Evolutionary conservation across 2,888 invertebrate genomes (phyloP), one percentile per base, ranked within the genome.

Genomic region (Drosophila nigricruria): DNA sequence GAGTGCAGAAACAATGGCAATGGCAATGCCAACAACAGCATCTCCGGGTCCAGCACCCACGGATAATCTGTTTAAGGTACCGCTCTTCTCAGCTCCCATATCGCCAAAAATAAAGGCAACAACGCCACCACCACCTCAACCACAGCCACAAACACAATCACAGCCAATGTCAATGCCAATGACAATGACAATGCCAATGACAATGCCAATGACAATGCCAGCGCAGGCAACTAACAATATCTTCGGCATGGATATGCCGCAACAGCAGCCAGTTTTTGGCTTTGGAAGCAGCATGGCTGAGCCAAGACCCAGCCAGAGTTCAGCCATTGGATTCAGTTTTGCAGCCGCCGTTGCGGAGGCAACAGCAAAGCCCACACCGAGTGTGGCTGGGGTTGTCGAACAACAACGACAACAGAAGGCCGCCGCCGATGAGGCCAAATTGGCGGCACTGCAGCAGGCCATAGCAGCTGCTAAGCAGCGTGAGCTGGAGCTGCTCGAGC

Each of bases 11-110:
- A 36, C 25, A 18, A 9, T 36, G 10, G n/a, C 32, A 43, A 16
- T 27, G 18, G 10, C n/a, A 14, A 5, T 30, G 5, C 12, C 59
- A 14, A 8, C 16, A 20, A 14, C 60, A 58, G 4, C 54, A 27
- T 3, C 18, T 16, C 10, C 23, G 14, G 8, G 8, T 8, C 3
- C 36, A 9, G 10, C 30, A 1, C 66, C 16, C 36, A 64, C 61
- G 2, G 79, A 77, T 5, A 90, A 77, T 66, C 58, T 92, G 3
- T 93, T 93, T 25, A 93, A 93, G 82, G 77, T 92, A 36, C 93
- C 92, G 0, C 65, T 62, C 9, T 59, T 80, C 5, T 81, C 90
- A 4, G 81, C 89, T 0, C 79, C 85, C 6, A 62, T 38, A 20
- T 61, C 64, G 6, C 77, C 90, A 12, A 82, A 70, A 27, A 20